Evolutionary conservation across 2,888 invertebrate genomes (phyloP).

Genomic region (Exephanes ischioxanthus): DNA sequence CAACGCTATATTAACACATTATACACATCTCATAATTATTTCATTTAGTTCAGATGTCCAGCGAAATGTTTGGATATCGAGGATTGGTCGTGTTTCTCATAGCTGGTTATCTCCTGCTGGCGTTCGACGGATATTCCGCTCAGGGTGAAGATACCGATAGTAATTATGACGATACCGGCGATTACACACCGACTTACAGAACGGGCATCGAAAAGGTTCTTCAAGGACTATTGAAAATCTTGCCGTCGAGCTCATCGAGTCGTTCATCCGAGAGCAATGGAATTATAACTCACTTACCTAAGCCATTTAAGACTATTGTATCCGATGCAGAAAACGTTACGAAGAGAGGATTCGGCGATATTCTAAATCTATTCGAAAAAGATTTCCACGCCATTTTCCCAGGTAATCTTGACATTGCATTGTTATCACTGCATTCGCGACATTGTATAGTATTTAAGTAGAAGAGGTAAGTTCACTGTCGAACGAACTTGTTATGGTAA

Average conservation of each 20-base stretch:
- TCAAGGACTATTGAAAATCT: conserved; percentile 29
- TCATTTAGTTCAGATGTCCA: neutral
- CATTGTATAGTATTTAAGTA: neutral
- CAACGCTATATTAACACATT: conserved; percentile 5
- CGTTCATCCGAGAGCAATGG: conserved; percentile 18
- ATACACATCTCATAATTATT: neutral
- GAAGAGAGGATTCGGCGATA: conserved; percentile 82
- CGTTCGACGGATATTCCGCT: neutral
- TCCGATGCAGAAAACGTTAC: conserved; percentile 80
- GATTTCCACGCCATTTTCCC: conserved; percentile 87
- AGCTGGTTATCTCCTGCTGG: neutral
- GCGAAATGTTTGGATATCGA: conserved; percentile 12
- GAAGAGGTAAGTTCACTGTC: neutral
- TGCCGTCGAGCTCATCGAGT: conserved; percentile 29
- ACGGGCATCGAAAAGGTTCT: conserved; percentile 65
- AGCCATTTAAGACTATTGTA: conserved; percentile 78
- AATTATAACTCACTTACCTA: conserved; percentile 25
- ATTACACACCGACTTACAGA: conserved; percentile 60
- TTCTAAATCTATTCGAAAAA: conserved; percentile 86
- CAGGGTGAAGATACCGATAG: conserved; percentile 21
- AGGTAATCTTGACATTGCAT: conserved; percentile 81
- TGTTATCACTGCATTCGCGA: neutral
- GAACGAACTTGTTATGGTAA: neutral
- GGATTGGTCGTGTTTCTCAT: neutral
- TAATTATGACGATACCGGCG: conserved; percentile 40